A percentile compares a stretch with the other conserved stretches of the same genome.
phyloP scores from a whole-genome alignment of 2,888 invertebrate species.

The Spicauda simplicius region DNA sequence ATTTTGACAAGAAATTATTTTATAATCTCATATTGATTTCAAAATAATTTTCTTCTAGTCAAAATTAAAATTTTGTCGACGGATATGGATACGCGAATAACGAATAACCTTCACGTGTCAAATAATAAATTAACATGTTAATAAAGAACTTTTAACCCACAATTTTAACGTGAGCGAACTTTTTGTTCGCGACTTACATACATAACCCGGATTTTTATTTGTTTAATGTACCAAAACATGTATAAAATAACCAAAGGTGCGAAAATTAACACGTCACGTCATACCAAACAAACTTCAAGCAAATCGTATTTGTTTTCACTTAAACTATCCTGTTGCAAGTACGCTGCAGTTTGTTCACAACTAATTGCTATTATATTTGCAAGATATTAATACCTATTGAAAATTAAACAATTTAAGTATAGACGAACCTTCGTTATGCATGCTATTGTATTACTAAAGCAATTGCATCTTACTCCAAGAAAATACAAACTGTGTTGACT shows the following conservation, averaged over 20 bases:
- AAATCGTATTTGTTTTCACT: slow-evolving; percentile 43
- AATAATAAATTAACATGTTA: too few species aligned
- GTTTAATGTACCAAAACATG: background rate
- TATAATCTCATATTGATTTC: too few species aligned
- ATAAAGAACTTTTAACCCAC: background rate
- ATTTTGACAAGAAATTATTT: too few species aligned
- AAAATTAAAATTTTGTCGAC: too few species aligned
- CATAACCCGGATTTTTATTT: background rate
- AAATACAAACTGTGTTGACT: too few species aligned
- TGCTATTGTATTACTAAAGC: background rate
- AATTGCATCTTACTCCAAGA: background rate
- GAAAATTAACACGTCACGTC: slow-evolving; percentile 42
- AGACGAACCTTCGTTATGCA: background rate
- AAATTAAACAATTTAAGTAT: slow-evolving; percentile 13
- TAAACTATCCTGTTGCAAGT: slow-evolving; percentile 45
- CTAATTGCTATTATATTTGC: slow-evolving; percentile 36
- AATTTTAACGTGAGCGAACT: background rate
- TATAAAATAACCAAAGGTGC: slow-evolving; percentile 34
- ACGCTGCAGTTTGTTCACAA: slow-evolving; percentile 23
- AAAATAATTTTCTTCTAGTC: too few species aligned
- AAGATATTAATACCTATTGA: slow-evolving; percentile 27
- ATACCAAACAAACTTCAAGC: slow-evolving; percentile 17
- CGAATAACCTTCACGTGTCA: too few species aligned
- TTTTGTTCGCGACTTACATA: background rate
- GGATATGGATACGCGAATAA: too few species aligned